Evolutionary conservation across 1,140 invertebrate genomes (phyloP), one percentile per base, ranked within the genome.

Genomic region (Galendromus occidentalis): DNA sequence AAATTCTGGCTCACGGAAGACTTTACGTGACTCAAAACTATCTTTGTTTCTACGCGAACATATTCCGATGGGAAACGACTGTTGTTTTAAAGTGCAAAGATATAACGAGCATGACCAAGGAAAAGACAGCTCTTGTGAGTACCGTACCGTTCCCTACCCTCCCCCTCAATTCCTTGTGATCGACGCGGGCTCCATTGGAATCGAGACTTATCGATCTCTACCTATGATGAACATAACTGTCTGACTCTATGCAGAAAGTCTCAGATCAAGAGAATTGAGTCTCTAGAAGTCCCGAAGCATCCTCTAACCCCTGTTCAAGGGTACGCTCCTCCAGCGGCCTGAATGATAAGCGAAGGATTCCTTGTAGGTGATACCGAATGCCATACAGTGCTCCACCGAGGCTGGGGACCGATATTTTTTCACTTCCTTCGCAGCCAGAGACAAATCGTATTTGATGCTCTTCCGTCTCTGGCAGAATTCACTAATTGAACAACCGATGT

Each of bases 381-480:
- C 91, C 65, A 87, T 97, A 71, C 82, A 88, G 69, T 84, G 95
- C 69, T 82, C 81, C 67, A 91, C 87, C 18, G 83, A 83, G 69
- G 33, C 33, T 39, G 81, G 76, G 44, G 91, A 94, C 67, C 91
- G 89, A 74, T 86, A 86, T 75, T 95, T 95, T 77, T 86, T 96
- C 68, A 89, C 91, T 17, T 92, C 90, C 29, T 93, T 95, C 75
- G 85, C 85, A 22, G 83, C 89, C 22, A 77, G 91, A 45, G 91
- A 96, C 77, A 93, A 94, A 75, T 85, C 88, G 1, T 94, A 88
- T 80, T 80, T 93, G 70, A 93, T 92, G 86, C 80, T 95, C 71
- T 93, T 94, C 79, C 81, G 88, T 70, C 82, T 94, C 69, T 95
- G 91, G 91, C 91, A 95, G 78, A 93, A 91, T 81, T 87, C 87